These are phyloP conservation scores for Caenorhabditis tropicalis DNA, from an alignment of 1,140 invertebrate species.

Conservation along the genomic window DNA sequence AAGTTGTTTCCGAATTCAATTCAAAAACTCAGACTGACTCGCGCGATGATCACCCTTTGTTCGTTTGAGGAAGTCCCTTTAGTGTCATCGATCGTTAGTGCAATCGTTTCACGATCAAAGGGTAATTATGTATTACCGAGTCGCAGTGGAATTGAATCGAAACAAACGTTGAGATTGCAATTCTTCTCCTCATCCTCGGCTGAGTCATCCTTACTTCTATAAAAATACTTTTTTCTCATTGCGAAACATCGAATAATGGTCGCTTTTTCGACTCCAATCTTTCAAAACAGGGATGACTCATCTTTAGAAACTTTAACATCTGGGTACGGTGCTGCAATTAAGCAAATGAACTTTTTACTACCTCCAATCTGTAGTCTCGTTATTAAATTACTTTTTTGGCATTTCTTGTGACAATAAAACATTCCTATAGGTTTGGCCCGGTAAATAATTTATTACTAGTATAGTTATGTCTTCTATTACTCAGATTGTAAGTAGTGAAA, in stretches of 20 bases:
- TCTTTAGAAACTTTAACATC: not conserved
- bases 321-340: too few relatives aligned
- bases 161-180: not conserved
- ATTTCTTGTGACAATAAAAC: too few relatives aligned
- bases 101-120: not conserved
- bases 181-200: too few relatives aligned
- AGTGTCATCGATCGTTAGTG: slow-evolving; percentile 24
- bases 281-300: not conserved
- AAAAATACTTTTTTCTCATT: slow-evolving; percentile 10
- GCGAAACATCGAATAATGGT: slow-evolving; percentile 23
- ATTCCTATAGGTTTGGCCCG: too few relatives aligned
- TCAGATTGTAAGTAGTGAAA: too few relatives aligned
- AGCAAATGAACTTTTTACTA: too few relatives aligned
- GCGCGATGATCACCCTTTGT: not conserved
- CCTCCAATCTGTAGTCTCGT: too few relatives aligned
- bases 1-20: slow-evolving; percentile 34
- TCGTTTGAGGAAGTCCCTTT: not conserved
- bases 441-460: too few relatives aligned
- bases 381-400: too few relatives aligned
- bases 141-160: not conserved
- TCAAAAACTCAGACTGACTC: not conserved
- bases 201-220: not conserved
- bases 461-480: too few relatives aligned
- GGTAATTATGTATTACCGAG: not conserved
- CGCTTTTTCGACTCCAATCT: not conserved